Percentiles rank a stretch among this genome's conserved stretches.
Conservation (phyloP, 2,797 vertebrate genomes). For the Clarias fuscus region DNA sequence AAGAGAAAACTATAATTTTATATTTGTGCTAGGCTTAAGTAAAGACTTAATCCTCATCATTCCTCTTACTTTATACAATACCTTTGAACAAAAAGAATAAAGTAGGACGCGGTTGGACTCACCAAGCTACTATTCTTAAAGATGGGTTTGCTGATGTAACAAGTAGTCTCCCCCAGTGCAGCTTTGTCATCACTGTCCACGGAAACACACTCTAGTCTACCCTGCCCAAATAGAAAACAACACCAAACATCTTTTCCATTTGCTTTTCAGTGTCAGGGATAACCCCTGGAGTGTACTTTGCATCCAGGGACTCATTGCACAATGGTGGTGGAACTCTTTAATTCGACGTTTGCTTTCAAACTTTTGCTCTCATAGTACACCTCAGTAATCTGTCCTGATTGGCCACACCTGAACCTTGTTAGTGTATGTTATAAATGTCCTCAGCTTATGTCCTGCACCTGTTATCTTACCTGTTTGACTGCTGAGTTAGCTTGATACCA, state of each 20-base stretch:
- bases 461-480: too few species aligned
- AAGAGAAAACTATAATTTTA: neutral
- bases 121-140: slow-evolving; percentile 44
- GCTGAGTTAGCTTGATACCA: too few species aligned
- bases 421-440: too few species aligned
- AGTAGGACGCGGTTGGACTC: slow-evolving; percentile 1
- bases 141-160: slow-evolving; percentile 54
- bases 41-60: neutral
- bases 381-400: too few species aligned
- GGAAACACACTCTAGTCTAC: slow-evolving; percentile 52
- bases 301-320: too few species aligned
- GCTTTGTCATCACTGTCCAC: slow-evolving; percentile 41
- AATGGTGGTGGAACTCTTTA: too few species aligned
- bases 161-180: slow-evolving; percentile 31
- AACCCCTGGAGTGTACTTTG: too few species aligned
- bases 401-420: too few species aligned
- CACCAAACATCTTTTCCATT: neutral
- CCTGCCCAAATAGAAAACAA: slow-evolving; percentile 33
- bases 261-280: too few species aligned
- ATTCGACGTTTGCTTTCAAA: too few species aligned
- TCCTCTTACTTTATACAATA: neutral
- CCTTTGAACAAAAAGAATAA: neutral
- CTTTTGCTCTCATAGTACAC: too few species aligned
- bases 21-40: neutral
- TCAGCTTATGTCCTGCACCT: too few species aligned